Percentiles rank a stretch among this genome's conserved stretches.
These are phyloP conservation scores for Neodiprion pinetum DNA, from an alignment of 1,140 invertebrate genomes.

Conservation along the genomic window DNA sequence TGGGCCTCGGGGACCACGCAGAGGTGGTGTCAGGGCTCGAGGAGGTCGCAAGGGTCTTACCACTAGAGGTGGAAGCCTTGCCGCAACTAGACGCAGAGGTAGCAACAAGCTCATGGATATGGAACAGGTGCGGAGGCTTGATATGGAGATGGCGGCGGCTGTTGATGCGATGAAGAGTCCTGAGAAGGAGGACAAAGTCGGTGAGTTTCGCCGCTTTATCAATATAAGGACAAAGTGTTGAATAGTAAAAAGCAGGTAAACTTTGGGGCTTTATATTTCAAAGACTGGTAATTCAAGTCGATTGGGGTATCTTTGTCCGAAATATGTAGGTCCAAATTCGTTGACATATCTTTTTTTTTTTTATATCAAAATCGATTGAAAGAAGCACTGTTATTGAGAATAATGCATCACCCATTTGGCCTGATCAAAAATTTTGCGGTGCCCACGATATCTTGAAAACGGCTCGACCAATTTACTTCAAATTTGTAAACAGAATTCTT, in stretches of 20 bases:
- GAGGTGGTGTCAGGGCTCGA: constrained; percentile 41
- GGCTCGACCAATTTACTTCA: too few species aligned
- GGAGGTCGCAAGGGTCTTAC: constrained; percentile 56
- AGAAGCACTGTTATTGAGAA: too few species aligned
- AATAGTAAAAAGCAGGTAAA: background rate
- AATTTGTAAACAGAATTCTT: too few species aligned
- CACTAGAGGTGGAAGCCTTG: constrained; percentile 54
- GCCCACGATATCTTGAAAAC: too few species aligned
- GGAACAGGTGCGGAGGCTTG: constrained; percentile 55
- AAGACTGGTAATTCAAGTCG: too few species aligned
- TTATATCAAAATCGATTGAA: too few species aligned
- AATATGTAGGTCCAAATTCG: too few species aligned
- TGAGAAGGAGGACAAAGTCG: constrained; percentile 49
- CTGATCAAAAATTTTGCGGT: too few species aligned
- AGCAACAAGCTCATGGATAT: constrained; percentile 53
- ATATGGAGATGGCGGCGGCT: constrained; percentile 60
- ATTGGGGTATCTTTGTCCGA: too few species aligned
- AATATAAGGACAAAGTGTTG: background rate
- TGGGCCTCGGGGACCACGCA: constrained; percentile 49
- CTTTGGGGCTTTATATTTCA: too few species aligned
- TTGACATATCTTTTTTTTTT: too few species aligned
- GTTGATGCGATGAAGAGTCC: constrained; percentile 58
- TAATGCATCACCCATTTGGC: too few species aligned
- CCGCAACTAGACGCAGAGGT: constrained; percentile 45
- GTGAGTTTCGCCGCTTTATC: constrained; percentile 22